Percentiles rank a stretch among this genome's conserved stretches.
Evolutionary conservation across 1,140 invertebrate species (phyloP).

Genomic region (Drosophila baimaii): DNA sequence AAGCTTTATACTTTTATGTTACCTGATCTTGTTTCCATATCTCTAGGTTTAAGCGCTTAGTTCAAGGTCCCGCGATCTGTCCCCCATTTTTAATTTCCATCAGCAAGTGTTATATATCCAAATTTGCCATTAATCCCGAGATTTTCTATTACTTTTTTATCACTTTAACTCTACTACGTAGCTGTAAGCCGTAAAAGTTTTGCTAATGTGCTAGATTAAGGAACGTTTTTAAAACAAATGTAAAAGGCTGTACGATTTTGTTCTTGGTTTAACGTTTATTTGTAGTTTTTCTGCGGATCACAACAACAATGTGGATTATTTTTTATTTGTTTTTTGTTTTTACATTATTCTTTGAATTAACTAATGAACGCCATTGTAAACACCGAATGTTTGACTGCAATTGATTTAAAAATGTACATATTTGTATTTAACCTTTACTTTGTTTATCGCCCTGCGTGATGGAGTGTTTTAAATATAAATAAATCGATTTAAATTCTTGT

Average conservation of each 20-base stretch:
- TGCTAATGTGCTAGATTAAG: constrained; percentile 4
- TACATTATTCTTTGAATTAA: constrained; percentile 47
- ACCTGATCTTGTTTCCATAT: constrained; percentile 21
- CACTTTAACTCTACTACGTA: constrained; percentile 10
- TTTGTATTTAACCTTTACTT: constrained; percentile 16
- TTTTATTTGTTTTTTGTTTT: constrained; percentile 50
- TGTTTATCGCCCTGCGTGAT: constrained; percentile 13
- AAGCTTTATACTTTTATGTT: constrained; percentile 33
- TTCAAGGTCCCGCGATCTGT: not conserved
- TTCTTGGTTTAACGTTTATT: constrained; percentile 74
- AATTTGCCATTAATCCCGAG: constrained; percentile 25
- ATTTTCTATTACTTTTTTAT: constrained; percentile 19
- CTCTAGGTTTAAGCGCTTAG: constrained; percentile 11
- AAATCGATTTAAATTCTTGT: not conserved
- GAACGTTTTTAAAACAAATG: constrained; percentile 15
- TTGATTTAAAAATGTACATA: constrained; percentile 45
- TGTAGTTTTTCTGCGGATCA: constrained; percentile 68
- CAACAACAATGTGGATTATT: constrained; percentile 81
- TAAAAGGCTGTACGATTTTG: constrained; percentile 33
- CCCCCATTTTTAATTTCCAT: not conserved
- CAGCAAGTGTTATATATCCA: constrained; percentile 16
- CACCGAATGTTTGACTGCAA: constrained; percentile 39
- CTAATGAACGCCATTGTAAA: constrained; percentile 59
- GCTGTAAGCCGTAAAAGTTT: constrained; percentile 24
- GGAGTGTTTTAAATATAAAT: not conserved